Evolutionary conservation across 2,113 vertebrate species (phyloP).

Genomic region (Ploceus nigricollis): DNA sequence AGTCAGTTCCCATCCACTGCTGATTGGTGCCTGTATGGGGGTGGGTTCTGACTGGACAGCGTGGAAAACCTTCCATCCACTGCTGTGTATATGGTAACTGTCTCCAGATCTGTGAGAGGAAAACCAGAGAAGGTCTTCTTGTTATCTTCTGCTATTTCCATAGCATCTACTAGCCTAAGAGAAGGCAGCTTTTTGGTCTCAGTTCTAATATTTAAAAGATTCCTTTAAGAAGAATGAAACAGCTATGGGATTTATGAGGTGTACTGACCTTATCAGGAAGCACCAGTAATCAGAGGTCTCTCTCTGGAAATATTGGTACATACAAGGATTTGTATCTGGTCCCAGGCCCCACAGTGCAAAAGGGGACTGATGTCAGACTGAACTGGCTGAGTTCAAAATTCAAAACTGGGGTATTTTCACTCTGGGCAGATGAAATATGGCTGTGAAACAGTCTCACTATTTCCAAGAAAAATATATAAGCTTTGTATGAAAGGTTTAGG

Average conservation of each 20-base stretch:
- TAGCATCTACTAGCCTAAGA: background rate
- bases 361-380: background rate
- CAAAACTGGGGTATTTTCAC: background rate
- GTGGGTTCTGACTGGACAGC: no score
- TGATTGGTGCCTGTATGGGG: no score
- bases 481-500: background rate
- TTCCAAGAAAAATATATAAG: background rate
- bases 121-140: background rate
- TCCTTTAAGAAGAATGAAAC: background rate
- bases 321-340: background rate
- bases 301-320: background rate
- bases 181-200: background rate
- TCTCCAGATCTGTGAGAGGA: background rate
- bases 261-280: background rate
- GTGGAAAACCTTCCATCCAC: background rate
- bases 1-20: no score
- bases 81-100: background rate
- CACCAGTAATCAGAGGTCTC: background rate
- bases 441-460: background rate
- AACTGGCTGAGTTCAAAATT: background rate
- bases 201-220: background rate
- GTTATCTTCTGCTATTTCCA: background rate
- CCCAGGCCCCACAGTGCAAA: background rate
- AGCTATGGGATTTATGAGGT: background rate
- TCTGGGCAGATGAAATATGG: background rate